Base-by-base conservation (phyloP, 2,888 invertebrate species). In the Falcaria lacertinaria region DNA sequence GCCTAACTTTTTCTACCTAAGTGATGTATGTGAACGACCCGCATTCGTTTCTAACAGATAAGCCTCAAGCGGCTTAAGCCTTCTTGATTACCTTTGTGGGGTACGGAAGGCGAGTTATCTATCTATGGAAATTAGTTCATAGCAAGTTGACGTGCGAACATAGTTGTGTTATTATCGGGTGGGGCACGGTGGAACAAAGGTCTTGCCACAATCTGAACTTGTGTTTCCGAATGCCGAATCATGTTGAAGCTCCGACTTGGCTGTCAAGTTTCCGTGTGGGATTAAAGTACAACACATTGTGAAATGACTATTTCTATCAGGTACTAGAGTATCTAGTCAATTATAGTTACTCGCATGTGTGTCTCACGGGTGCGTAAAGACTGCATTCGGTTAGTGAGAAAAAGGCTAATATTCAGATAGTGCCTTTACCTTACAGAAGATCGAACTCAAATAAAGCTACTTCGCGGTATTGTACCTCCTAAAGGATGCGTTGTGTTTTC, bases 141-240 rank as follows among this genome's bases (percentile, higher is more conserved):
- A 52, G 41, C 35, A 50, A 64, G 63, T 67, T 64, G 51, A 46
- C 41, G 8, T 37, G 49, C 44, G 52, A 70, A 71, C 69, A 73
- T 70, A 74, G 70, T 77, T 69, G 63, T 69, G 63, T 69, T 74
- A 75, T 74, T 78, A 76, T 76, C 73, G 71, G 57, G 69, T 66
- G 68, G 63, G 57, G 58, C 68, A 52, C 58, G 59, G n/a, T n/a
- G n/a, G 65, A 71, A 79, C 76, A 74, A 75, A 69, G 66, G 69
- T 61, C 48, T n/a, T n/a, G n/a, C n/a, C n/a, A n/a, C n/a, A n/a
- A n/a, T n/a, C n/a, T n/a, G n/a, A 78, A 76, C 69, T 74, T 70
- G 60, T 64, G 74, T 69, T 72, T 73, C 64, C 53, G 60, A 72
- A 72, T 68, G 60, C 68, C 68, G 64, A 69, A 72, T 70, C 62